These are phyloP conservation scores for Oedothorax gibbosus DNA, from an alignment of 1,140 invertebrate species.

Conservation along the genomic window DNA sequence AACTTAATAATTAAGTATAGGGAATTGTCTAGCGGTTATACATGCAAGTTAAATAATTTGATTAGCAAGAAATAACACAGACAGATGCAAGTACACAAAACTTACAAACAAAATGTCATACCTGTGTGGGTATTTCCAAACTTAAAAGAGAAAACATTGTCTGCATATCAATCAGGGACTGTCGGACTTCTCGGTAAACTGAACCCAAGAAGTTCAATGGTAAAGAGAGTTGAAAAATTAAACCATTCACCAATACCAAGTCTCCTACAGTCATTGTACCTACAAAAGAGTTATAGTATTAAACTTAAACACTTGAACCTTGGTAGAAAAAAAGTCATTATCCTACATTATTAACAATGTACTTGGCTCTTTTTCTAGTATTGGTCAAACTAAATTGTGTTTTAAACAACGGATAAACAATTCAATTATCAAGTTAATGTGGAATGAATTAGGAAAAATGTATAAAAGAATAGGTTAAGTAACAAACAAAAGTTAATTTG, in stretches of 20 bases:
- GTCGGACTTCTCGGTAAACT: slow-evolving; percentile 96
- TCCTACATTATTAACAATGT: slow-evolving; percentile 7
- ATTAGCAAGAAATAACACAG: background rate
- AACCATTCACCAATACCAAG: slow-evolving; percentile 98
- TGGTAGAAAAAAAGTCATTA: background rate
- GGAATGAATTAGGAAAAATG: too few relatives aligned
- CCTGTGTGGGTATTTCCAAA: slow-evolving; percentile 81
- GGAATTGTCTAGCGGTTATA: background rate
- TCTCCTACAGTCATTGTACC: slow-evolving; percentile 98
- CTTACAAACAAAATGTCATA: slow-evolving; percentile 66
- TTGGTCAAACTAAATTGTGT: too few relatives aligned
- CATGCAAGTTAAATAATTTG: background rate
- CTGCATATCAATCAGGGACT: slow-evolving; percentile 98
- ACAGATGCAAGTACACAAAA: background rate
- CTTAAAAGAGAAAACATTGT: slow-evolving; percentile 97
- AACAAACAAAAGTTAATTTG: too few relatives aligned
- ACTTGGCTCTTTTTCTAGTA: too few relatives aligned
- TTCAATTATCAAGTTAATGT: too few relatives aligned
- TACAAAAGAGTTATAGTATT: slow-evolving; percentile 66
- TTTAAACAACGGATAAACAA: too few relatives aligned
- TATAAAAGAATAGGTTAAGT: too few relatives aligned
- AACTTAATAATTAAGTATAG: too few relatives aligned
- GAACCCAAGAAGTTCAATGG: slow-evolving; percentile 97
- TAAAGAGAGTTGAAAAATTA: slow-evolving; percentile 96
- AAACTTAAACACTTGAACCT: background rate